Base-by-base conservation (phyloP, 2,113 vertebrate species). In the Colossoma macropomum region DNA sequence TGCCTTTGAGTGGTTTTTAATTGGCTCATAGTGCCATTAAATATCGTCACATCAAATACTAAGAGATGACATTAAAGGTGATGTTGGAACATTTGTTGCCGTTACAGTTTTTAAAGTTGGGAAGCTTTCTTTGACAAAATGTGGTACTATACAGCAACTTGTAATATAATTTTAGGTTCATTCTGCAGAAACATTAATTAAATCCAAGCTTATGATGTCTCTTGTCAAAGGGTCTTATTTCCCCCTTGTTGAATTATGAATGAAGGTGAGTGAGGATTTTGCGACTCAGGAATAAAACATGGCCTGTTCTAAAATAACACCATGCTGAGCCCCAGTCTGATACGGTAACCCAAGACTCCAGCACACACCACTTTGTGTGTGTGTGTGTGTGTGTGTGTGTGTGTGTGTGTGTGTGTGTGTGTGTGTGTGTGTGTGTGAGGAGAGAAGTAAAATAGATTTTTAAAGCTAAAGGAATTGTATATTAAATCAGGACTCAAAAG, bases 271-370 rank as follows among this genome's bases (percentile, higher is more conserved):
- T 50, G 34, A 65, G 28, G 74, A 66, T 80, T 73, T 76, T 34
- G 66, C 52, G 23, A 69, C 73, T 68, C 48, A 69, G 65, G 48
- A 69, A 69, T 76, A 69, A 82, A 82, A 69, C 72, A 82, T 82
- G 71, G 75, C 38, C 60, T 25, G 59, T 59, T 59, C 32, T 75
- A 68, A 75, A 75, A 69, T 75, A 82, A 72, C 30, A 38, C 48
- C 71, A 52, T 19, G 27, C 54, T 56, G 45, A 45, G 15, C 63
- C 65, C 73, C 15, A 17, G 23, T 69, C 32, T 69, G 60, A 45
- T 23, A 27, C 16, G 1, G 59, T 34, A 50, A 75, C 41, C 30
- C 19, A 81, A 75, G 71, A 54, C 38, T 65, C 56, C 21, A 6
- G 19, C 32, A 38, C 52, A 56, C 60, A n/a, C 30, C 52, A 2